Conservation (phyloP, 2,113 vertebrate genomes). For the Parus major region DNA sequence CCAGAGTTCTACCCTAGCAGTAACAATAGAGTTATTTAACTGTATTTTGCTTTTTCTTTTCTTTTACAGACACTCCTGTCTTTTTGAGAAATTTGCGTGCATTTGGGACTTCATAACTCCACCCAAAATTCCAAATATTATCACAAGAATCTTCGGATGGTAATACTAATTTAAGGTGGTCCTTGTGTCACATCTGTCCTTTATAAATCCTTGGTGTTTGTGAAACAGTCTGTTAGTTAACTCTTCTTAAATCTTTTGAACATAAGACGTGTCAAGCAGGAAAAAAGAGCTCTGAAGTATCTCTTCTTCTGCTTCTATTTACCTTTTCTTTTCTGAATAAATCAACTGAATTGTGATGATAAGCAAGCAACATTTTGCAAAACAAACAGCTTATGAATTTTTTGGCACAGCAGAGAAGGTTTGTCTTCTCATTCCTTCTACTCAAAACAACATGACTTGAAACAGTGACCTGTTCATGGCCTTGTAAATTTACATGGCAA, state of each 20-base stretch:
- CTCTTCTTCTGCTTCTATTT: not conserved
- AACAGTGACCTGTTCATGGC: not conserved
- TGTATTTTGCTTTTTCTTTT: not conserved
- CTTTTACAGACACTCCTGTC: fast-evolving
- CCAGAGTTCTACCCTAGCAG: not conserved
- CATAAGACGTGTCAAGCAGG: not conserved
- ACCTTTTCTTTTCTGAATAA: not conserved
- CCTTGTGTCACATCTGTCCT: not conserved
- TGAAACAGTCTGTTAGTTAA: not conserved
- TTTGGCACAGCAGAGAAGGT: not conserved
- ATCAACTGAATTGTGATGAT: not conserved
- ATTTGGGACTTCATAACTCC: not conserved
- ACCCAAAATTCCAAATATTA: not conserved
- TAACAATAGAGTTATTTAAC: not conserved
- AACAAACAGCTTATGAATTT: not conserved
- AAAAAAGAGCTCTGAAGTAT: not conserved
- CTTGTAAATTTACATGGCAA: not conserved
- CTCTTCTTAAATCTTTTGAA: not conserved
- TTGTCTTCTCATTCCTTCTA: not conserved
- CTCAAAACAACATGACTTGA: not conserved
- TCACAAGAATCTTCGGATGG: not conserved
- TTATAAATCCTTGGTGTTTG: not conserved
- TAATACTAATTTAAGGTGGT: not conserved
- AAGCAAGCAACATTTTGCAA: not conserved
- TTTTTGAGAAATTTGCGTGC: not conserved